Evolutionary conservation across 2,797 vertebrate species (phyloP).

Genomic region (Gephyroberyx darwinii): DNA sequence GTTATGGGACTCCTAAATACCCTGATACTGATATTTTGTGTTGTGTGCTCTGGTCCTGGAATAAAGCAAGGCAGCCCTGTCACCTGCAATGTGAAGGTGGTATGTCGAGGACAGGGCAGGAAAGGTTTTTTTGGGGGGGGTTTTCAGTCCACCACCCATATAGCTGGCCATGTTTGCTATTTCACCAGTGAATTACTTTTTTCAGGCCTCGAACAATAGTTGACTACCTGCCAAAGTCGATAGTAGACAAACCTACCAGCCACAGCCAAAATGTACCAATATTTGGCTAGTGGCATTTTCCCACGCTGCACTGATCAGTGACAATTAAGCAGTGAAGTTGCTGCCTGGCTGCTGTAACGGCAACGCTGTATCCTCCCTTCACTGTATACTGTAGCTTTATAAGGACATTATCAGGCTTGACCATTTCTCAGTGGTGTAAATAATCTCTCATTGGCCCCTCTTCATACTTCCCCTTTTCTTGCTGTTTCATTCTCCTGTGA

Average conservation of each 20-base stretch:
- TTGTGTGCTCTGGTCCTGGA: background rate
- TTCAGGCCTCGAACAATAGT: background rate
- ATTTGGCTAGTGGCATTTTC: background rate
- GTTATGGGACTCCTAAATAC: slow-evolving; percentile 10
- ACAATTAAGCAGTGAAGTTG: slow-evolving; percentile 36
- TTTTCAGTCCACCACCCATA: background rate
- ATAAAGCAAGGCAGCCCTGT: background rate
- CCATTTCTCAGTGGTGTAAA: slow-evolving; percentile 54
- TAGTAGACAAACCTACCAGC: background rate
- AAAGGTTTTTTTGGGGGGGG: background rate
- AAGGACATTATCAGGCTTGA: slow-evolving; percentile 21
- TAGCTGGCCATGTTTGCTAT: slow-evolving; percentile 16
- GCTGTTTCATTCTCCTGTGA: slow-evolving; percentile 57
- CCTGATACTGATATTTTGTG: background rate
- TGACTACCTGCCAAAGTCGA: background rate
- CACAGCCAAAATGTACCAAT: background rate
- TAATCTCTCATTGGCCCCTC: slow-evolving; percentile 40
- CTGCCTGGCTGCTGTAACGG: slow-evolving; percentile 1
- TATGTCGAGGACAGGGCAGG: no score
- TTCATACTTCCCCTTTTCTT: slow-evolving; percentile 35
- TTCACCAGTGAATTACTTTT: background rate
- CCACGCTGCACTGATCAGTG: background rate
- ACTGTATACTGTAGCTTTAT: slow-evolving; percentile 38
- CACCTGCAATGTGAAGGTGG: no score
- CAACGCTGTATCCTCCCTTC: slow-evolving; percentile 15